Evolutionary conservation across 2,888 invertebrate genomes (phyloP), one percentile per base, ranked within the genome.

Genomic region (Atrina japonica): DNA sequence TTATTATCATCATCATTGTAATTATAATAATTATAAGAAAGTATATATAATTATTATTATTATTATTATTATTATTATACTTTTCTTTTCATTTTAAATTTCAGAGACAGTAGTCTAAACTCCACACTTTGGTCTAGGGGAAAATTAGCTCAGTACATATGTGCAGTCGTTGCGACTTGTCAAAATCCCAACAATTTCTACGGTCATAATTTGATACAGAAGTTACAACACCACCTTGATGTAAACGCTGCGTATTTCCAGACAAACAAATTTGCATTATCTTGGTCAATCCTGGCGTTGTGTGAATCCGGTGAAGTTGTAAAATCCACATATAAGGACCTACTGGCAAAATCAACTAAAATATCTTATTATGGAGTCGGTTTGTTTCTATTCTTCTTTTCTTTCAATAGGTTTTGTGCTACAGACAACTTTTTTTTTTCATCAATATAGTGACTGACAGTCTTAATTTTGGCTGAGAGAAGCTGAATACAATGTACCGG

Each of bases 161-260:
- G 45, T 14, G 66, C 43, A 11, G 3, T 66, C 7, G 14, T 49
- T 16, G 45, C 66, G 3, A 56, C 56, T 5, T 66, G 66, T 45
- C 56, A 66, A 25, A 21, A 66, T n/a, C 66, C 66, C 27, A 53
- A 25, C 5, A 18, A 66, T 21, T 66, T 66, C 29, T 66, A 66
- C 30, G 66, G 58, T 14, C 40, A 49, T 41, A 30, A 66, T 35
- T n/a, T 66, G 11, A 18, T 66, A 9, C 25, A 47, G 5, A 66
- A 30, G 3, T 23, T 66, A 14, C 16, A 66, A n/a, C n/a, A 6
- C 7, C 56, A 66, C 16, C 16, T 66, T 3, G 41, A 16, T 9
- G 1, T 3, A 3, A 49, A 27, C 1, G 29, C 49, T n/a, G 25
- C n/a, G 7, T 58, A 66, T 27, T 49, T 55, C 23, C 6, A 41